phyloP scores from a whole-genome alignment of 30 jellyfish, hydroid and myxozoan species.

The Nemopilema nomurai region DNA sequence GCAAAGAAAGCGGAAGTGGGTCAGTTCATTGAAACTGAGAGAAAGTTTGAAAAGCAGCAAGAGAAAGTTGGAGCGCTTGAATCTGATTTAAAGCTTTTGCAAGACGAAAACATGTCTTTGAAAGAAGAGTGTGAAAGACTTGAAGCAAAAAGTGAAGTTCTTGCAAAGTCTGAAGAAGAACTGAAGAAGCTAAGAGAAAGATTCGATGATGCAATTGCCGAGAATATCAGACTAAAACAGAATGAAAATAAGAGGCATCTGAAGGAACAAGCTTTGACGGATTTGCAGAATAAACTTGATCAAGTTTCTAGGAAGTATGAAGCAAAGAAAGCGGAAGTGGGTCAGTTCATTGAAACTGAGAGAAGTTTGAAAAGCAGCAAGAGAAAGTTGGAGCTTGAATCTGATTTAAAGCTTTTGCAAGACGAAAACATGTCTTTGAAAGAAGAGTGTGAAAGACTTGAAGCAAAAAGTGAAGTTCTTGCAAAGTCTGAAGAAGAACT shows the following conservation, averaged over 20 bases:
- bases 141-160: neutral
- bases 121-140: neutral
- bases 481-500: neutral
- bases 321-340: neutral
- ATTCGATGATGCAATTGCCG: neutral
- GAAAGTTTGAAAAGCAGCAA: neutral
- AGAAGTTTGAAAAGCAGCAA: too few species aligned
- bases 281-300: neutral
- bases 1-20: neutral
- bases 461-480: neutral
- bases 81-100: neutral
- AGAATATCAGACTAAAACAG: neutral
- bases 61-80: neutral
- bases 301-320: neutral
- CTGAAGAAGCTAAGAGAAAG: neutral
- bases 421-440: neutral
- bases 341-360: neutral
- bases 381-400: neutral
- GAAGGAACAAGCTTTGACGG: neutral
- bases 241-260: neutral
- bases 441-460: neutral
- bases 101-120: neutral
- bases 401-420: too few species aligned
- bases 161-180: neutral
- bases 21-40: neutral